These are phyloP conservation scores for Agapornis roseicollis DNA, from an alignment of 2,113 vertebrate genomes.

Conservation along the genomic window DNA sequence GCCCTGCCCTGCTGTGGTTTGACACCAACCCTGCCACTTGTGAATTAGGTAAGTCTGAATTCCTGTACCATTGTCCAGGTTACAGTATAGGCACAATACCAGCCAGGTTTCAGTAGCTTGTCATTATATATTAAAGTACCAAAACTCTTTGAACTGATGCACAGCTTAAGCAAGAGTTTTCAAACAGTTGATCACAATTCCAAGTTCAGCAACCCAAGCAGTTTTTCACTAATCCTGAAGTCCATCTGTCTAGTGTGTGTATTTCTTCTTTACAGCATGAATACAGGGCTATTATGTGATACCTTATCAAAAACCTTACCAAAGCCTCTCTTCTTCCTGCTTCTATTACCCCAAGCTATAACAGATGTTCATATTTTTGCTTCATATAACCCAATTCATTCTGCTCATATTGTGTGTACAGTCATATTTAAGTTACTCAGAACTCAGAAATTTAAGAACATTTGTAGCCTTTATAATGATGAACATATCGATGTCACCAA, in stretches of 20 bases:
- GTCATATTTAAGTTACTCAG: not conserved
- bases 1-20: not conserved
- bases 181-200: not conserved
- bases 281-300: not conserved
- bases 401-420: not conserved
- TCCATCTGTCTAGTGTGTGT: not conserved
- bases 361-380: not conserved
- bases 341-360: not conserved
- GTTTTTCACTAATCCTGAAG: not conserved
- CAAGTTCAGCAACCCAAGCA: not conserved
- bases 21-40: no score
- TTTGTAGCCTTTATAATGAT: not conserved
- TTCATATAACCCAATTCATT: not conserved
- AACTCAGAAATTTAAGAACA: not conserved
- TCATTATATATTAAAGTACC: not conserved
- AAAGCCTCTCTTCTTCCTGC: not conserved
- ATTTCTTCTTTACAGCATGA: not conserved
- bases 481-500: not conserved
- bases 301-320: not conserved
- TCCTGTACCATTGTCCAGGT: not conserved
- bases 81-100: not conserved
- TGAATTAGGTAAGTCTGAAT: rapidly evolving
- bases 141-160: not conserved
- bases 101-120: not conserved
- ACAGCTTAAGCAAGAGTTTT: not conserved